phyloP scores from a whole-genome alignment of 92 coral and sea anemone genomes.

The Metridium senile region DNA sequence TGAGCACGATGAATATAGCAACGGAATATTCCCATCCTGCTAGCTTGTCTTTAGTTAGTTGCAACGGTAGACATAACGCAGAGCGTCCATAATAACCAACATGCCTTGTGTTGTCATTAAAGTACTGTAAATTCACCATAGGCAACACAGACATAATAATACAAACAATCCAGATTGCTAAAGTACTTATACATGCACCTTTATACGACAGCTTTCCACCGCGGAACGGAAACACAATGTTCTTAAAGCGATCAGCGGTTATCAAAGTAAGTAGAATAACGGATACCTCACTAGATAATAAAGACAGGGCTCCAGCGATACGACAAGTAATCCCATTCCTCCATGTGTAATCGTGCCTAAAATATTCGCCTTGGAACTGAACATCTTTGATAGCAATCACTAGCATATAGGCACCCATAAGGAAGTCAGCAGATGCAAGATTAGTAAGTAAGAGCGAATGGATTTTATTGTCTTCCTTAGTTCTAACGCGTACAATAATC shows the following conservation, averaged over 20 bases:
- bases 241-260: slow-evolving; percentile 77
- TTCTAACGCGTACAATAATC: slow-evolving; percentile 54
- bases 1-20: slow-evolving; percentile 60
- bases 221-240: slow-evolving; percentile 73
- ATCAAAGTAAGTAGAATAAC: slow-evolving; percentile 75
- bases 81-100: slow-evolving; percentile 81
- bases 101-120: slow-evolving; percentile 49
- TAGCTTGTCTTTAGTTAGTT: slow-evolving; percentile 64
- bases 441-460: slow-evolving; percentile 79
- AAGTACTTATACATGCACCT: background rate
- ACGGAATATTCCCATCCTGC: slow-evolving; percentile 91
- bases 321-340: slow-evolving; percentile 69
- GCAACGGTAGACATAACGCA: slow-evolving; percentile 86
- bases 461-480: slow-evolving; percentile 72
- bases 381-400: slow-evolving; percentile 75
- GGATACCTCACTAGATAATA: slow-evolving; percentile 84
- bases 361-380: slow-evolving; percentile 75
- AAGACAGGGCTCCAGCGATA: slow-evolving; percentile 74
- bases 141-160: background rate
- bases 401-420: slow-evolving; percentile 83
- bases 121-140: slow-evolving; percentile 30
- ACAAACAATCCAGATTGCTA: background rate
- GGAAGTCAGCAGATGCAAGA: slow-evolving; percentile 77
- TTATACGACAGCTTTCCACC: slow-evolving; percentile 36
- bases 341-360: slow-evolving; percentile 81